These are phyloP conservation scores for Origma solitaria DNA, from an alignment of 2,113 vertebrate genomes.

Conservation along the genomic window DNA sequence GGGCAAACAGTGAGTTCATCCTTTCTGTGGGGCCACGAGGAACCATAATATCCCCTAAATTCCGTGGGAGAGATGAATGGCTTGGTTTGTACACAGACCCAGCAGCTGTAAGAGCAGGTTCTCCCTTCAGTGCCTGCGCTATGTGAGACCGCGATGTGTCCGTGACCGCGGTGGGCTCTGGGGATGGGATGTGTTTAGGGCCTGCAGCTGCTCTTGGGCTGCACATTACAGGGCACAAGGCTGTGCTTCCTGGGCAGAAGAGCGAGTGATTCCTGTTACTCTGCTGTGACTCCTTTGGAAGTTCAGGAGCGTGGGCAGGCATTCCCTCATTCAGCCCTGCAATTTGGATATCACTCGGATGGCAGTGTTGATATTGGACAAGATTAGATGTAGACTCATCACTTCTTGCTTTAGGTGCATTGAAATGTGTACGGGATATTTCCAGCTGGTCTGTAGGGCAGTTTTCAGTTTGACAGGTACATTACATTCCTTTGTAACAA, in stretches of 20 bases:
- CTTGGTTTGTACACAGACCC: neutral
- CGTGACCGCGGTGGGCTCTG: neutral
- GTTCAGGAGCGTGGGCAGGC: neutral
- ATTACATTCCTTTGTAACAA: neutral
- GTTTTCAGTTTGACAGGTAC: neutral
- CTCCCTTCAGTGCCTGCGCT: neutral
- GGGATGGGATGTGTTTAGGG: neutral
- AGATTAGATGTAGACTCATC: neutral
- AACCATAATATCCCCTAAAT: neutral
- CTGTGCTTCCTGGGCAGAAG: neutral
- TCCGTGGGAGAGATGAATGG: neutral
- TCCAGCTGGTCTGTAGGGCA: neutral
- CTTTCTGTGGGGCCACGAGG: neutral
- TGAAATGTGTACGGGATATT: neutral
- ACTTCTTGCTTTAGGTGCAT: neutral
- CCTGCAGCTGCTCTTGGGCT: neutral
- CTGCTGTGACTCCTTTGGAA: neutral
- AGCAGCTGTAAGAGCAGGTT: neutral
- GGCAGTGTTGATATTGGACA: neutral
- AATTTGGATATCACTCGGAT: neutral
- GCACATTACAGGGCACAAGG: neutral
- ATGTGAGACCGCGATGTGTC: neutral
- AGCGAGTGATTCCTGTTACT: neutral
- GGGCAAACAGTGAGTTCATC: neutral
- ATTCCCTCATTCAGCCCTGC: neutral